These are phyloP conservation scores for Bombyx mandarina DNA, from an alignment of 1,140 invertebrate genomes.

Conservation along the genomic window DNA sequence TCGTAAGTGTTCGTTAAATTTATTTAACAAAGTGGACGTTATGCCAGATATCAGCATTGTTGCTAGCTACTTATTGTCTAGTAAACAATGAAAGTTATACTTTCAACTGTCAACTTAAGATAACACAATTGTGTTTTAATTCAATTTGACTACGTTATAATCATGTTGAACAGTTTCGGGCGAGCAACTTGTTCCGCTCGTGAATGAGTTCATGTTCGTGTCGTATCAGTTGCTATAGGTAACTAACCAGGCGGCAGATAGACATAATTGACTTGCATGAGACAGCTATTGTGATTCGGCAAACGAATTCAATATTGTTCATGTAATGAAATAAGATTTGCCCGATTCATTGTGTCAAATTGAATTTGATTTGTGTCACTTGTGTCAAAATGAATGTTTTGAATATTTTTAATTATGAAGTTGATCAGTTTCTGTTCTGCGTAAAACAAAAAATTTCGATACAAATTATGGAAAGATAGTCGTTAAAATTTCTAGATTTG, in stretches of 20 bases:
- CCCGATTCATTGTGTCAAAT: too few relatives aligned
- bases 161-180: constrained; percentile 44
- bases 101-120: constrained; percentile 19
- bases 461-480: too few relatives aligned
- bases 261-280: constrained; percentile 63
- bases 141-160: constrained; percentile 42
- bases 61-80: too few relatives aligned
- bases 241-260: constrained; percentile 56
- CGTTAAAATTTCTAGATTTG: too few relatives aligned
- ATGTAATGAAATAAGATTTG: too few relatives aligned
- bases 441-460: too few relatives aligned
- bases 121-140: constrained; percentile 40
- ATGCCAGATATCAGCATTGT: neutral
- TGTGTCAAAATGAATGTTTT: too few relatives aligned
- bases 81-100: neutral
- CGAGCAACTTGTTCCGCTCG: constrained; percentile 22
- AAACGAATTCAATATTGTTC: neutral
- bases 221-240: constrained; percentile 47
- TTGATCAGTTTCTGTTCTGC: too few relatives aligned
- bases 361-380: too few relatives aligned
- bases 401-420: too few relatives aligned
- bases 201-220: constrained; percentile 35
- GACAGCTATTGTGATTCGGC: constrained; percentile 55
- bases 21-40: neutral
- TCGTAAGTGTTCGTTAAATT: too few relatives aligned